Evolutionary conservation across 2,113 vertebrate species (phyloP), one percentile per base, ranked within the genome.

Genomic region (Rhadina sibilatrix): DNA sequence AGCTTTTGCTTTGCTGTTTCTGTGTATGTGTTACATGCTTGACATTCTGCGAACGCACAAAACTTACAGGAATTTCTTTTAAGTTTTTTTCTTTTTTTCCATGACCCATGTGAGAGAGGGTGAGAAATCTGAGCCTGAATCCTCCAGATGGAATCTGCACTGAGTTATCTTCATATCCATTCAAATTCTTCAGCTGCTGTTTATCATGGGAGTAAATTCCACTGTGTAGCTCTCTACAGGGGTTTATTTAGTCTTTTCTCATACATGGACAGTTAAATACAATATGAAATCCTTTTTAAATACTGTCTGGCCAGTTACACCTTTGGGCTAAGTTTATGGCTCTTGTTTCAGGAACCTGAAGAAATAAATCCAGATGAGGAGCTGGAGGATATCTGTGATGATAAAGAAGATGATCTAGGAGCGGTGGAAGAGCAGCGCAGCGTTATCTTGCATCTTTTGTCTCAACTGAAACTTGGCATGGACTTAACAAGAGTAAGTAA

Each of bases 391-490:
- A 92, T 97, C 13, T 98, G 97, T 96, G 97, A 98, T 5, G 96
- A 98, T 90, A 98, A 98, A 89, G 99, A 99, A 95, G 99, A 99
- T 83, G 99, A 99, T 66, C 97, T 99, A 87, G 99, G 98, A 31
- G 99, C 98, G 0, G 99, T 99, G 92, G 99, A 99, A 95, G 99
- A 99, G 82, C 99, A 99, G 65, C 99, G 99, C 75, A 99, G 99
- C 23, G 98, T 99, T 93, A 99, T 99, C 96, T 98, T 99, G 74
- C 99, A 99, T 97, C 99, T 99, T 87, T 97, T 99, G 93, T 99
- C 99, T 47, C 99, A 99, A 97, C 99, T 99, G 85, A 99, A 99
- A 96, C 98, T 99, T 71, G 99, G 99, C 98, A 99, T 99, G 99
- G 99, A 99, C 96, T 98, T 99, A 96, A 99, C 99, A 5, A 98